Evolutionary conservation across 2,113 vertebrate species (phyloP), one percentile per base, ranked within the genome.

Genomic region (Chionis minor): DNA sequence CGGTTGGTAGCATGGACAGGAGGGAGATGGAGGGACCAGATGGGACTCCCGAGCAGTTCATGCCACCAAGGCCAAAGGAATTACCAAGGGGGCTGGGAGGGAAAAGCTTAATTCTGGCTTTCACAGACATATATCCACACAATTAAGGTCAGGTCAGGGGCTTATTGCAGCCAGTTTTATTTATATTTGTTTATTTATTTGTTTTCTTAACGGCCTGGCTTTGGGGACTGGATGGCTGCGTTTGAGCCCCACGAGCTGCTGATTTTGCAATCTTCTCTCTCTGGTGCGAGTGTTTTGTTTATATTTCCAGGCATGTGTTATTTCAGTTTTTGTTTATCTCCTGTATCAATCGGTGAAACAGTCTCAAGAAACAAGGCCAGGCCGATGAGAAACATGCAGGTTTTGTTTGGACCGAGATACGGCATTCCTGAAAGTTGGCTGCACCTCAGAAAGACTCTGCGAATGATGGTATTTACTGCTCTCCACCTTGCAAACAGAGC

Each of bases 371-470:
- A 94, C 71, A 61, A 91, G 88, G 90, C 95, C 92, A 88, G 96
- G 92, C 90, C 94, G 92, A 97, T 32, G 81, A 96, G 83, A 97
- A 98, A 92, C 92, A 96, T 40, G 22, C 91, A 96, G 93, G 90
- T 93, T 98, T 97, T 97, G 83, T 97, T 96, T 98, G 96, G 95
- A 96, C 63, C 22, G 40, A 96, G 94, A 86, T 28, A n/a, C 3
- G 2, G 78, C 95, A 96, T 98, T 98, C 97, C 94, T 96, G 96
- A 93, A 95, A 95, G 89, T 92, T 98, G 97, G 96, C 97, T 94
- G 79, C 21, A 93, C 93, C 96, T 97, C 91, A 97, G 89, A 97
- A 95, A 93, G 85, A 67, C 82, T 96, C 88, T 45, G 86, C 2
- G 8, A 94, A 96, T 83, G 94, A 97, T 93, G 94, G 91, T 97